phyloP scores from a whole-genome alignment of 1,140 invertebrate genomes.

The Pentalonia nigronervosa region DNA sequence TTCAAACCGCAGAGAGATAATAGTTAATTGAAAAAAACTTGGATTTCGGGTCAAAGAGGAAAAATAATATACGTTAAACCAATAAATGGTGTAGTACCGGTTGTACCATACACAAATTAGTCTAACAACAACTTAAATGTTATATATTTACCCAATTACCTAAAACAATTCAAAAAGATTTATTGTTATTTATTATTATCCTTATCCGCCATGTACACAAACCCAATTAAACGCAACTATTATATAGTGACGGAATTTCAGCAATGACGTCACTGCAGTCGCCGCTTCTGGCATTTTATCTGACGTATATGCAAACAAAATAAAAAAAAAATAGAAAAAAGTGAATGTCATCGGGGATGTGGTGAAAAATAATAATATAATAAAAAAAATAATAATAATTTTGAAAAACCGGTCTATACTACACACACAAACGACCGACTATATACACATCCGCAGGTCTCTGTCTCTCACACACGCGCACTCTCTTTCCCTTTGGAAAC shows the following conservation, averaged over 20 bases:
- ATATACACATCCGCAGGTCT: not conserved
- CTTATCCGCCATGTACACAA: too few species aligned
- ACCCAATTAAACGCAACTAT: not conserved
- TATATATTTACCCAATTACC: not conserved
- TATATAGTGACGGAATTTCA: not conserved
- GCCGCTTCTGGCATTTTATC: not conserved
- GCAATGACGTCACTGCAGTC: not conserved
- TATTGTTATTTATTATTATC: not conserved
- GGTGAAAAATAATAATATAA: not conserved
- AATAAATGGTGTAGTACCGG: not conserved
- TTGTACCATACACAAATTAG: not conserved
- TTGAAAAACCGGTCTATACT: slow-evolving; percentile 15
- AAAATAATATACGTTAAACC: not conserved
- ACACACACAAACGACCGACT: not conserved
- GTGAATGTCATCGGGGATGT: not conserved
- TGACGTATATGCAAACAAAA: not conserved
- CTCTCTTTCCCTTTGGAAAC: not conserved
- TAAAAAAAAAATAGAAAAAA: not conserved
- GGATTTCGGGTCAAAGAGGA: not conserved
- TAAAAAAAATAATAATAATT: not conserved
- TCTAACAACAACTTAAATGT: not conserved
- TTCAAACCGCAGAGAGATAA: not conserved
- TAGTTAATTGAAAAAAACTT: not conserved
- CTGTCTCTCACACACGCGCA: too few species aligned
- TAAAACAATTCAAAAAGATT: not conserved